Evolutionary conservation across 2,888 invertebrate species (phyloP), one percentile per base, ranked within the genome.

Genomic region (Phaedon cochleariae): DNA sequence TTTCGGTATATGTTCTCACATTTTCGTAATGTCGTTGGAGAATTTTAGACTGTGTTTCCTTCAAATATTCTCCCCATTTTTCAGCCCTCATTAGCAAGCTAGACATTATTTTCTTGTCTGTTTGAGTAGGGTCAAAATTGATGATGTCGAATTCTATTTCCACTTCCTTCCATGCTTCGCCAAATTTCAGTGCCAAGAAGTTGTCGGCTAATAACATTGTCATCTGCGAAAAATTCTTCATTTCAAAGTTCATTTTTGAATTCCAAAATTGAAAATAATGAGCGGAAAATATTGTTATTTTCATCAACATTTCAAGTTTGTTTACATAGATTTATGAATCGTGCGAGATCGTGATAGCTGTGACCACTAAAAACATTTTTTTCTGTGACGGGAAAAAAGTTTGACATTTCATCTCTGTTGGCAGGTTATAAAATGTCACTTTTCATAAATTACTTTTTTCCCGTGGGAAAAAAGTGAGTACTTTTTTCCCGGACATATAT

Each of bases 131-230:
- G 54, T 72, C 75, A 3, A 85, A 72, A 3, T 80, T 80, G 3
- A 73, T 71, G n/a, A 77, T 74, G 59, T 80, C 74, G 18, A 85
- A 73, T 69, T 84, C 82, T 29, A 69, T 74, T 12, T 74, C 67
- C 1, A 86, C 68, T 72, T 85, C 85, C 18, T 77, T 69, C 86
- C 86, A 86, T 7, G 81, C 76, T 73, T 86, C 83, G 1, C 84
- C 84, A 49, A 85, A 71, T 70, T 84, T 85, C 52, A 86, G 71
- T 5, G 80, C 79, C 26, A 85, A 79, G 68, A 81, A 86, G 67
- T 85, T 81, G 73, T 85, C 83, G 1, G 83, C 82, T 37, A 83
- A 64, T 51, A 82, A 70, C 72, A 82, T 76, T 1, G 85, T 85
- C 21, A 85, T 77, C 85, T 85, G 21, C 20, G n/a, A 29, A 18